Conservation (phyloP, 2,797 vertebrate species). For the Girardinus metallicus region DNA sequence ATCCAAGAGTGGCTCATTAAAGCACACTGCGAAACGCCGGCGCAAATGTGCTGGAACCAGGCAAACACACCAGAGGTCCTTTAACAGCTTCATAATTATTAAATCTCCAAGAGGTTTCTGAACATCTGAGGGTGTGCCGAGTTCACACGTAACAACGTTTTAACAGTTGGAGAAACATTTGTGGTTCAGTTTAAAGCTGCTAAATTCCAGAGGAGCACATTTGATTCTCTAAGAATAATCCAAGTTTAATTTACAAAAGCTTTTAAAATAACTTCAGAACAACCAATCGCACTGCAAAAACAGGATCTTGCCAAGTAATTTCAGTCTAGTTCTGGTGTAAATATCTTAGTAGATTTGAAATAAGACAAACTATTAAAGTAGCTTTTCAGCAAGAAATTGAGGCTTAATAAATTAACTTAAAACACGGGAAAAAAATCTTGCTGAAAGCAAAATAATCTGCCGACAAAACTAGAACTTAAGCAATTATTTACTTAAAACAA, state of each 20-base stretch:
- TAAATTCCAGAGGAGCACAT: neutral
- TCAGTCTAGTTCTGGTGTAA: too few species aligned
- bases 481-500: too few species aligned
- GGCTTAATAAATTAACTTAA: too few species aligned
- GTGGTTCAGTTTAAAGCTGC: neutral
- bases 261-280: neutral
- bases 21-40: conserved; percentile 5
- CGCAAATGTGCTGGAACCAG: conserved; percentile 10
- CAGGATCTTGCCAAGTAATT: too few species aligned
- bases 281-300: conserved; percentile 1
- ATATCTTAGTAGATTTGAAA: too few species aligned
- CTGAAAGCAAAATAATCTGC: too few species aligned
- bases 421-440: too few species aligned
- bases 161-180: neutral
- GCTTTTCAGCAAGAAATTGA: too few species aligned
- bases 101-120: neutral
- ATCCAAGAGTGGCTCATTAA: neutral
- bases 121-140: neutral
- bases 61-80: neutral
- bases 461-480: too few species aligned
- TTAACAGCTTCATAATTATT: neutral
- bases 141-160: conserved; percentile 1
- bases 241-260: neutral
- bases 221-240: neutral
- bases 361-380: too few species aligned